Evolutionary conservation across 2,797 vertebrate species (phyloP).

Genomic region (Selene dorsalis): DNA sequence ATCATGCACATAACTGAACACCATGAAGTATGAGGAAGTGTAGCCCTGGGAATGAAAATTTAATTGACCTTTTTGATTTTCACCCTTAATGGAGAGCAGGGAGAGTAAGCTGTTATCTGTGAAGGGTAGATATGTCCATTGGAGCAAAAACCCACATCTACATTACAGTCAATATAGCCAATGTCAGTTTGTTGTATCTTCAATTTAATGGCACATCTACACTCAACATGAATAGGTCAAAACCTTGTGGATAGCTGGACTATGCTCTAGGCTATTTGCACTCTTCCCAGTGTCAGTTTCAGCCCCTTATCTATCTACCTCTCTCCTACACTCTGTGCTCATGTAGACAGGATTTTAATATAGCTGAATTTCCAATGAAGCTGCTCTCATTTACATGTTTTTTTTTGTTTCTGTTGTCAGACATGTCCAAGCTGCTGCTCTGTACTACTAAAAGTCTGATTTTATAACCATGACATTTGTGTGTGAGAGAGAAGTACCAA

Average conservation of each 20-base stretch:
- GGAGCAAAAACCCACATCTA: slow-evolving; percentile 1
- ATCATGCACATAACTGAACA: slow-evolving; percentile 9
- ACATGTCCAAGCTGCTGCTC: neutral
- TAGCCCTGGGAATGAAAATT: slow-evolving; percentile 8
- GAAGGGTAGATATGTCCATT: slow-evolving; percentile 2
- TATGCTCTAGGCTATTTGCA: neutral
- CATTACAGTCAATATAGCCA: slow-evolving; percentile 1
- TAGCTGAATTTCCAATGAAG: neutral
- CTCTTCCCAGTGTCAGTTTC: neutral
- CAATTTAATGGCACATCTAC: slow-evolving; percentile 3
- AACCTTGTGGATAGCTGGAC: neutral
- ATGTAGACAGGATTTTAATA: neutral
- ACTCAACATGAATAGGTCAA: neutral
- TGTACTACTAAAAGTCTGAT: neutral
- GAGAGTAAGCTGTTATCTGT: slow-evolving; percentile 11
- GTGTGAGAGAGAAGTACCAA: neutral
- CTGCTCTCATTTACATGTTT: neutral
- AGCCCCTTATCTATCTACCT: neutral
- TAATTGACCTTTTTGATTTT: slow-evolving; percentile 39
- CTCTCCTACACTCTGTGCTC: neutral
- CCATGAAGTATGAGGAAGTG: neutral
- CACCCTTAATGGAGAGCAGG: neutral
- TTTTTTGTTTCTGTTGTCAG: neutral
- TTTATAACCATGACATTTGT: neutral
- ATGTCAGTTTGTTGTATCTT: neutral